These are phyloP conservation scores for Campopleginae sp. DNA, from an alignment of 2,888 invertebrate species.

Conservation along the genomic window DNA sequence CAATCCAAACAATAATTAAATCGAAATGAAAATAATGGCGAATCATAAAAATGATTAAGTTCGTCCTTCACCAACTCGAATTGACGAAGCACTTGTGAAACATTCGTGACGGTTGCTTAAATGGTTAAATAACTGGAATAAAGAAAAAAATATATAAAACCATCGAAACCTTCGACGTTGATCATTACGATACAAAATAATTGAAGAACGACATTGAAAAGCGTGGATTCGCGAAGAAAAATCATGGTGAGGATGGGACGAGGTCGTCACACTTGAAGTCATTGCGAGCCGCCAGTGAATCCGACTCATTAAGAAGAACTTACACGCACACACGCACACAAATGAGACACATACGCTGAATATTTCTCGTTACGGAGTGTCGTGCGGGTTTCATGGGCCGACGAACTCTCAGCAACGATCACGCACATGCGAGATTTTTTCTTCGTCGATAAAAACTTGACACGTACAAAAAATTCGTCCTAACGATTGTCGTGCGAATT, in stretches of 20 bases:
- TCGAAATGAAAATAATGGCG: neutral
- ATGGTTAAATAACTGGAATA: constrained; percentile 20
- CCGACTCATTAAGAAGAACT: constrained; percentile 19
- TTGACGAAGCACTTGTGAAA: neutral
- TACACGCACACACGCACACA: neutral
- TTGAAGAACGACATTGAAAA: neutral
- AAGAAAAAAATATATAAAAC: neutral
- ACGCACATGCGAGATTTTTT: neutral
- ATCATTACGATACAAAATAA: neutral
- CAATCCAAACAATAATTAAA: neutral
- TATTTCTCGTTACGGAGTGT: constrained; percentile 25
- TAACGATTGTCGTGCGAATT: constrained; percentile 15
- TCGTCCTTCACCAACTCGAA: constrained; percentile 58
- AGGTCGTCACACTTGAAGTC: constrained; percentile 29
- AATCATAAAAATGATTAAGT: constrained; percentile 8
- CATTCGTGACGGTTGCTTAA: neutral
- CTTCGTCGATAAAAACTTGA: neutral
- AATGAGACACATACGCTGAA: too few relatives aligned
- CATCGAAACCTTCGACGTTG: neutral
- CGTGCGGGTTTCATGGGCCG: constrained; percentile 57
- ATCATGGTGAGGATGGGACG: constrained; percentile 18
- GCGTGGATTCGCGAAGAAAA: constrained; percentile 16
- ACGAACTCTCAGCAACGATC: constrained; percentile 36
- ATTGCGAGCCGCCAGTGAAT: constrained; percentile 10
- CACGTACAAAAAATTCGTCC: neutral